Evolutionary conservation across 2,888 invertebrate genomes (phyloP).

Genomic region (Archips xylosteana): DNA sequence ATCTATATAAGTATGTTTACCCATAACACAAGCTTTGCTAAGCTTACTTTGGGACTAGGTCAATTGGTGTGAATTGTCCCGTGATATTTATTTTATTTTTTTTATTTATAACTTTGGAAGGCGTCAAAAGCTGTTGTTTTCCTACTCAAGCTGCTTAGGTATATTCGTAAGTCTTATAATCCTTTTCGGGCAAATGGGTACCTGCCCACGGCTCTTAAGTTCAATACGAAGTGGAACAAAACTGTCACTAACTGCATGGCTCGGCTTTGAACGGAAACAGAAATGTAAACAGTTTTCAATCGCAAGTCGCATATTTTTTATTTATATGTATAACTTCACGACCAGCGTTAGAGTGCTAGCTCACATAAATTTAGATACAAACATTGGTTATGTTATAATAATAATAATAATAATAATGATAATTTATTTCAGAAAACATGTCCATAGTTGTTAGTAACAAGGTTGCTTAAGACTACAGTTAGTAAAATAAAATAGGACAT

Average conservation of each 20-base stretch:
- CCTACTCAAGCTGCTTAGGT: constrained; percentile 23
- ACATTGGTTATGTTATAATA: too few relatives aligned
- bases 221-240: not conserved
- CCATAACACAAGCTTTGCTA: too few relatives aligned
- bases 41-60: too few relatives aligned
- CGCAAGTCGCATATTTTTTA: not conserved
- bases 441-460: too few relatives aligned
- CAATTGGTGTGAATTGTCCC: too few relatives aligned
- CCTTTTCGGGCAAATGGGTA: constrained; percentile 52
- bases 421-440: too few relatives aligned
- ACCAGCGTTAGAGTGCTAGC: not conserved
- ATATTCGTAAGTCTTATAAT: constrained; percentile 47
- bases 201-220: not conserved
- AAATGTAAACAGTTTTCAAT: not conserved
- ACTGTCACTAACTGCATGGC: not conserved
- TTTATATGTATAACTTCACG: not conserved
- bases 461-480: too few relatives aligned
- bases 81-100: too few relatives aligned
- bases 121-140: constrained; percentile 4
- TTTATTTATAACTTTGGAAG: not conserved
- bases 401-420: too few relatives aligned
- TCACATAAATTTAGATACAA: not conserved
- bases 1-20: too few relatives aligned
- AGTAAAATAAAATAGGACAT: too few relatives aligned
- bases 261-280: not conserved